Evolutionary conservation across 2,797 vertebrate species (phyloP).

Genomic region (Eidolon dupreanum): DNA sequence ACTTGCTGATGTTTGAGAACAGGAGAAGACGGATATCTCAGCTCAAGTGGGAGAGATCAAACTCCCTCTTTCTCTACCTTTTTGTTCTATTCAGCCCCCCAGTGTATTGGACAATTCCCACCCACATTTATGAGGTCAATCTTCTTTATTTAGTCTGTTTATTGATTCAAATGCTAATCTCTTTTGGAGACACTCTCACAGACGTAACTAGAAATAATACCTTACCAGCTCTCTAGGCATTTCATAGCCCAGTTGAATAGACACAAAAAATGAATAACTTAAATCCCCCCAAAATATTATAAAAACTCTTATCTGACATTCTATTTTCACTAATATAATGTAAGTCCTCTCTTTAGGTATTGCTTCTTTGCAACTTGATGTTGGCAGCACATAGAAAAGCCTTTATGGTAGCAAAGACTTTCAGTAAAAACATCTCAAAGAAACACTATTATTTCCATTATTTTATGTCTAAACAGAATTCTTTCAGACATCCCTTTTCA

Average conservation of each 20-base stretch:
- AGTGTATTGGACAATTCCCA: not conserved
- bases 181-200: not conserved
- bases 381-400: not conserved
- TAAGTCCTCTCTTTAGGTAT: not conserved
- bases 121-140: not conserved
- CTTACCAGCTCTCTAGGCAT: not conserved
- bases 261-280: not conserved
- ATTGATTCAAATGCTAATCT: not conserved
- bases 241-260: no score
- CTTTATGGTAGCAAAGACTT: not conserved
- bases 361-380: not conserved
- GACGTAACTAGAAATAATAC: not conserved
- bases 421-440: not conserved
- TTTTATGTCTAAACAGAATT: not conserved
- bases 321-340: not conserved
- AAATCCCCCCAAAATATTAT: not conserved
- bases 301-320: not conserved
- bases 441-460: not conserved
- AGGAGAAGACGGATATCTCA: not conserved
- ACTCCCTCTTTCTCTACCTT: not conserved
- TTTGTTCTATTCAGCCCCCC: not conserved
- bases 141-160: not conserved
- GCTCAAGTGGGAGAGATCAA: not conserved
- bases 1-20: not conserved
- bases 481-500: not conserved